Conservation (phyloP, 2,797 vertebrate species). For the Crocodylus rhombifer region DNA sequence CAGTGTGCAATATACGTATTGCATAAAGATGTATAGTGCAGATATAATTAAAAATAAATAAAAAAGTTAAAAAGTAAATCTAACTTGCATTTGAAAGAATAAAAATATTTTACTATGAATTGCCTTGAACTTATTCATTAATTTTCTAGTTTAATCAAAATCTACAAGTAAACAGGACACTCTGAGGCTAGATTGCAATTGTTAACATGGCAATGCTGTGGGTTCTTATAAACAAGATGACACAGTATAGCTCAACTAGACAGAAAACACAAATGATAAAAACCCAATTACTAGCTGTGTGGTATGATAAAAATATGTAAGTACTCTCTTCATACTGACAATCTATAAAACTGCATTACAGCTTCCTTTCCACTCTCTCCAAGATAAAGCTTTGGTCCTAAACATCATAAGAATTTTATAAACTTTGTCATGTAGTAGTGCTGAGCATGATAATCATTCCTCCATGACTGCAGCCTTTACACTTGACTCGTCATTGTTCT, state of each 20-base stretch:
- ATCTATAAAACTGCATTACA: slow-evolving; percentile 35
- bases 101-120: background rate
- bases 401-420: slow-evolving; percentile 32
- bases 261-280: slow-evolving; percentile 62
- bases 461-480: slow-evolving; percentile 33
- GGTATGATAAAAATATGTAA: slow-evolving; percentile 64
- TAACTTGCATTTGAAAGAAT: background rate
- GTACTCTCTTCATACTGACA: slow-evolving; percentile 34
- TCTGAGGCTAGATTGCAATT: slow-evolving; percentile 32
- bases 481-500: slow-evolving; percentile 57
- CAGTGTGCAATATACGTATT: too few relatives aligned
- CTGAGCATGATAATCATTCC: slow-evolving; percentile 17
- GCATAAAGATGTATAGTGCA: too few relatives aligned
- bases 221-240: slow-evolving; percentile 39
- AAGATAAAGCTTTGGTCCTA: slow-evolving; percentile 14
- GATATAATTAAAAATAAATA: background rate
- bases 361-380: slow-evolving; percentile 1
- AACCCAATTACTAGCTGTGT: slow-evolving; percentile 41
- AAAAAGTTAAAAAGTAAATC: background rate
- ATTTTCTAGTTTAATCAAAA: slow-evolving; percentile 45
- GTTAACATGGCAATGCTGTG: slow-evolving; percentile 21
- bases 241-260: slow-evolving; percentile 52
- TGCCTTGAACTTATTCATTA: slow-evolving; percentile 37
- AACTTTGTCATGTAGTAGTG: slow-evolving; percentile 32
- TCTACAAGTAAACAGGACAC: slow-evolving; percentile 47